Base-by-base conservation (phyloP, 1,140 invertebrate genomes). In the Notospermus geniculatus region DNA sequence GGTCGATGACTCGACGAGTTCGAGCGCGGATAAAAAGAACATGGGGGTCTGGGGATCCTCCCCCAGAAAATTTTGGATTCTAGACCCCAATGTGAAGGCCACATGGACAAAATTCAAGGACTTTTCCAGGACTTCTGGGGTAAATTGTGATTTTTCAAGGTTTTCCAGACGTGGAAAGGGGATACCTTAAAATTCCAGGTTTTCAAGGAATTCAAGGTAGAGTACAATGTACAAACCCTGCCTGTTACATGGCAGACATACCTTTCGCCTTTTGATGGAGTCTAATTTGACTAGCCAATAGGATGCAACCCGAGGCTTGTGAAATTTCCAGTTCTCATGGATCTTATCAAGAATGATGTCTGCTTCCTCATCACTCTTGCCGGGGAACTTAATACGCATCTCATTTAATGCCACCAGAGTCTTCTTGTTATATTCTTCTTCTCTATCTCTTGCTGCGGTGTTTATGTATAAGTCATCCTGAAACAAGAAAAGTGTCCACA, bases 221-320 rank as follows among this genome's bases (percentile, higher is more conserved):
- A n/a, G n/a, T n/a, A n/a, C n/a, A n/a, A n/a, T n/a, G n/a, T n/a
- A n/a, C n/a, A n/a, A n/a, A n/a, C n/a, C n/a, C n/a, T n/a, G n/a
- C n/a, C n/a, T n/a, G 15, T 9, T 54, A 25, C 25, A 29, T 54
- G 19, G 17, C 15, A 56, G 11, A 23, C 53, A 62, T 63, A 80
- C 78, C 75, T 81, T 81, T 64, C 75, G 66, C 53, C 80, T 52
- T 64, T 80, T 80, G 27, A 77, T 75, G 32, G 78, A 79, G 59
- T 81, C 79, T 27, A 81, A 62, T 59, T 80, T 81, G 1, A 80
- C 80, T 29, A 81, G 67, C 80, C 80, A 81, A 58, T 81, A 81
- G 1, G 77, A 78, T 22, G 80, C 80, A 67, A 81, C 73, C 58
- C 76, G 71, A 23, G 78, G 77, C 59, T 80, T 80, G 62, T 80